Conservation (phyloP, 2,113 vertebrate genomes). For the Menidia beryllina region DNA sequence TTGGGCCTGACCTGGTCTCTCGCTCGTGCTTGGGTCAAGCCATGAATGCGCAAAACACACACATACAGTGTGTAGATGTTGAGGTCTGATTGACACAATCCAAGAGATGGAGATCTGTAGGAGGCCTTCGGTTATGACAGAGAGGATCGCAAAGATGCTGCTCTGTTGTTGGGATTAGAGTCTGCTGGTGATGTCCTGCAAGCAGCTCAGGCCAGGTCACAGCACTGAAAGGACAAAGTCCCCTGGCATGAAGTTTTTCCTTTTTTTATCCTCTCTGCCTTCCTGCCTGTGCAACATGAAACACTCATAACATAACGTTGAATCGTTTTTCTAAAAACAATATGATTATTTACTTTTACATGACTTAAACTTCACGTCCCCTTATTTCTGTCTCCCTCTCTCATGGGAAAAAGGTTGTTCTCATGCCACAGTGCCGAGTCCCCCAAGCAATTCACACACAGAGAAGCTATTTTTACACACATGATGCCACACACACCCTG, state of each 20-base stretch:
- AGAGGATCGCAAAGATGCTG: slow-evolving; percentile 23
- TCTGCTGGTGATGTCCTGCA: slow-evolving; percentile 28
- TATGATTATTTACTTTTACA: slow-evolving; percentile 46
- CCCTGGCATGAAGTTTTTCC: too few species aligned
- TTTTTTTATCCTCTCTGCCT: too few species aligned
- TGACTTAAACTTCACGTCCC: slow-evolving; percentile 30
- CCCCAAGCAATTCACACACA: slow-evolving; percentile 55
- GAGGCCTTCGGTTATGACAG: slow-evolving; percentile 18
- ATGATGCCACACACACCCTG: slow-evolving; percentile 25
- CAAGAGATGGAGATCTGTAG: slow-evolving; percentile 8
- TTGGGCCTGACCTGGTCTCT: slow-evolving; percentile 59
- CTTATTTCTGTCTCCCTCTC: background rate
- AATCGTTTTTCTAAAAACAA: slow-evolving; percentile 29
- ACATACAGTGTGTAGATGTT: background rate
- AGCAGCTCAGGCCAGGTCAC: slow-evolving; percentile 47
- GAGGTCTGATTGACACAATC: slow-evolving; percentile 16
- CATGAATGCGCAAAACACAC: background rate
- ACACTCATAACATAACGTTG: slow-evolving; percentile 18
- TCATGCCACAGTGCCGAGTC: slow-evolving; percentile 52
- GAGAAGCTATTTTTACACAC: slow-evolving; percentile 67
- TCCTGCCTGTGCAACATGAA: slow-evolving; percentile 29
- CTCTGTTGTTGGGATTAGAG: slow-evolving; percentile 26
- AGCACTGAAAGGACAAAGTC: slow-evolving; percentile 55
- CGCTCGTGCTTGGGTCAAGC: slow-evolving; percentile 30
- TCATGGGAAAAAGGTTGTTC: slow-evolving; percentile 58